Conservation (phyloP, 2,888 invertebrate species). For the Drosophila quasianomalipes region DNA sequence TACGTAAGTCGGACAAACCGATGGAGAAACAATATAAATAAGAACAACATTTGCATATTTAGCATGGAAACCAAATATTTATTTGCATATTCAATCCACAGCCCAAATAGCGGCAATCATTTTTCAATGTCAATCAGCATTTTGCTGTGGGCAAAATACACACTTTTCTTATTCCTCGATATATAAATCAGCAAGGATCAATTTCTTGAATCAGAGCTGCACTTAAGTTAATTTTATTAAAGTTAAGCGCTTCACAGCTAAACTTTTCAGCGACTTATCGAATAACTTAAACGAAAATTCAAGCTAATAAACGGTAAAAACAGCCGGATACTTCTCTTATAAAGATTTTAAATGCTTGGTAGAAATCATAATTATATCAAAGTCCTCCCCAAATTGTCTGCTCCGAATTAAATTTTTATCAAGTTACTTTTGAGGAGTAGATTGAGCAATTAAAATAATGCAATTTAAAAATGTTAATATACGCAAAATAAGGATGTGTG, state of each 20-base stretch:
- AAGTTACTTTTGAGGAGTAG: neutral
- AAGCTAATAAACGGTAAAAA: neutral
- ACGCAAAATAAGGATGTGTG: too few species aligned
- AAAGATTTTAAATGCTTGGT: neutral
- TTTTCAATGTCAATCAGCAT: slow-evolving; percentile 68
- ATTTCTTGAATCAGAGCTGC: neutral
- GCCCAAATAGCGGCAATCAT: slow-evolving; percentile 49
- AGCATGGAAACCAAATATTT: slow-evolving; percentile 32
- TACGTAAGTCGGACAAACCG: slow-evolving; percentile 1
- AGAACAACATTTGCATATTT: slow-evolving; percentile 50
- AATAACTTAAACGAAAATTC: neutral
- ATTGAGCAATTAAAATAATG: slow-evolving; percentile 7
- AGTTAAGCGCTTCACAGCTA: neutral
- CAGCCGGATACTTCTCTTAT: neutral
- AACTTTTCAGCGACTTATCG: neutral
- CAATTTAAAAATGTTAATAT: slow-evolving; percentile 22
- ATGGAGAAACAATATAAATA: slow-evolving; percentile 28
- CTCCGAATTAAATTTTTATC: neutral
- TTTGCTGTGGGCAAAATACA: neutral
- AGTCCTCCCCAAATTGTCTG: neutral
- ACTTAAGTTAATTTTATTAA: neutral
- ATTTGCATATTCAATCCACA: slow-evolving; percentile 30
- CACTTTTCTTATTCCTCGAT: neutral
- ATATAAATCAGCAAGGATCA: neutral
- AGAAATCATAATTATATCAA: neutral